Evolutionary conservation across 2,888 invertebrate species (phyloP), one percentile per base, ranked within the genome.

Genomic region (Drosophila eohydei): DNA sequence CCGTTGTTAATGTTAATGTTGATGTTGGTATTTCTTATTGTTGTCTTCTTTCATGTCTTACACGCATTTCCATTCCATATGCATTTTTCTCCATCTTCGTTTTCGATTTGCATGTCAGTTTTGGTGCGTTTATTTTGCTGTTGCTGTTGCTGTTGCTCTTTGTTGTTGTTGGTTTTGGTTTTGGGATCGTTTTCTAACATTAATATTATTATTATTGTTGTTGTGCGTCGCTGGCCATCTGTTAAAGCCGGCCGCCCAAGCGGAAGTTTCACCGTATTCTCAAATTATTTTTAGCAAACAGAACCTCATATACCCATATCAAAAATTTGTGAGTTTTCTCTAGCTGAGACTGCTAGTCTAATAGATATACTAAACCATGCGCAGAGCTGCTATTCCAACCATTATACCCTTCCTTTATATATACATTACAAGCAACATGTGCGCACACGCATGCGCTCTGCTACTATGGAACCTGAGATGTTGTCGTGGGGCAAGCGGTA

Each of bases 41-140:
- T 56, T 58, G 54, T 60, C 57, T 61, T 61, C 57, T 50, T 62
- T 74, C 58, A 74, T 67, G 74, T 73, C 55, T 58, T 59, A 51
- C 61, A 65, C 46, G 61, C 61, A 50, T 66, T 74, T 62, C 41
- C 36, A 59, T 69, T 50, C 38, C 30, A 57, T 30, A 59, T 70
- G 59, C 48, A 50, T 48, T 60, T 65, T 58, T 59, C 64, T 51
- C 16, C 48, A 16, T 48, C 30, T 51, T 32, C 46, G 14, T n/a
- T 46, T 54, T 54, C 51, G 38, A 55, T 63, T 57, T 57, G 38
- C 48, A 68, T 68, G 63, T 55, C 34, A 34, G 54, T 48, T 43
- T 60, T 55, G 28, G 57, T 46, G 30, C 36, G 30, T 41, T 34
- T 55, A n/a, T 50, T 64, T 62, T 50, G 21, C 34, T 51, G 52